Base-by-base conservation (phyloP, 1,140 invertebrate species). In the Pseudomyrmex sp. region DNA sequence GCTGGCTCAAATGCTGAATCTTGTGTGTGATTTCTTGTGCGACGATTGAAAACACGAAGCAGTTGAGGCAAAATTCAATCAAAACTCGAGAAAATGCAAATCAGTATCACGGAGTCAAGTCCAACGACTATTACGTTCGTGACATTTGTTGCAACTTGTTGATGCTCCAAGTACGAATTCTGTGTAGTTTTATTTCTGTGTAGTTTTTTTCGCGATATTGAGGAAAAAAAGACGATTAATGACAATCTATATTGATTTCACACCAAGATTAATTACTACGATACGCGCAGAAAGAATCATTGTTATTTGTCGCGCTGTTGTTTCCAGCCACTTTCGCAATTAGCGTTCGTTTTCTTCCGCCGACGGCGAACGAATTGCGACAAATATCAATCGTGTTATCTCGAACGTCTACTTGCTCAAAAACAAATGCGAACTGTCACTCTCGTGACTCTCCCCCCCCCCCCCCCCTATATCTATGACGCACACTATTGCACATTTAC, bases 191-290 rank as follows among this genome's bases (percentile, higher is more conserved):
- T n/a, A n/a, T n/a, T 46, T 48, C 13, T 35, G 13, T 13, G 5
- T 13, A 7, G 54, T 48, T 26, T n/a, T n/a, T n/a, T 26, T 26
- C 46, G 15, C 54, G 7, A 18, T 48, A 79, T 70, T 26, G 76
- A 59, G 46, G 66, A 0, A 52, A 13, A 23, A 50, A 50, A 13
- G 44, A 15, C 44, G 20, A 79, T 70, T 79, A 69, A 70, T 79
- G 35, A 48, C 7, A 15, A 10, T 15, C 44, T 2, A 12, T 70
- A 79, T 79, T 68, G 65, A 59, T 79, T 79, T 79, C 23, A 70
- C 12, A 66, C 15, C 76, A 70, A 79, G 76, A 79, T 70, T 79
- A 48, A 79, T 79, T 79, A 79, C 15, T 26, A 46, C 10, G 44
- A 70, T 70, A 79, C 23, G 35, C 35, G 23, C 12, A 20, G n/a